Base-by-base conservation (phyloP, 2,113 vertebrate genomes). In the Pluvianellus socialis region DNA sequence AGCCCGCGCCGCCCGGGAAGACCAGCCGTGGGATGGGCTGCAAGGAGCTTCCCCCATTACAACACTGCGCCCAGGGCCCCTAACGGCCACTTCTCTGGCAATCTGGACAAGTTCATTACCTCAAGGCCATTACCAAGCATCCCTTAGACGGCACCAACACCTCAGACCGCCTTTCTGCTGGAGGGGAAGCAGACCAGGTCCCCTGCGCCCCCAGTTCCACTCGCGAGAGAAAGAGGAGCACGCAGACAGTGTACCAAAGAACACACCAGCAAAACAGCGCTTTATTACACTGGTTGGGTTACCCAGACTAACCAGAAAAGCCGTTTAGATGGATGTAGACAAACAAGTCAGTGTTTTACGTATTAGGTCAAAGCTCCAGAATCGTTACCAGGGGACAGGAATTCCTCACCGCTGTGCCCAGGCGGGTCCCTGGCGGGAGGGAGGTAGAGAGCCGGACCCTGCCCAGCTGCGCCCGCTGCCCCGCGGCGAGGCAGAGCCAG, bases 231-330 rank as follows among this genome's bases (percentile, higher is more conserved):
- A 50, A 4, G 24, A 24, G 49, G 5, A 26, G 35, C 59, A 53
- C 2, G 3, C 42, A 58, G 19, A 16, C 4, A 0, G 3, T 7
- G 45, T 52, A 91, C 63, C 67, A 63, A 77, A 76, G 66, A 56
- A 50, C 89, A 89, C 47, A 44, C 40, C n/a, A 74, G 94, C 85
- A 93, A 81, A 81, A 81, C 56, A 44, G 38, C 10, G 35, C 81
- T 70, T 95, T 96, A 97, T 92, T 95, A 55, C 53, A 56, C 2
- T 2, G 72, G 88, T 38, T 71, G 58, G 33, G 72, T 42, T 49
- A 47, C 35, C 80, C 95, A 52, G 52, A 23, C 38, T 21, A 17
- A 22, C 70, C 74, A 26, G 9, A 32, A 66, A 42, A 89, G 74
- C 76, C 12, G 10, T 2, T 52, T 16, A 49, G 74, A 40, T 9